Evolutionary conservation across 2,797 vertebrate species (phyloP), one percentile per base, ranked within the genome.

Genomic region (Leptoclinus maculatus): DNA sequence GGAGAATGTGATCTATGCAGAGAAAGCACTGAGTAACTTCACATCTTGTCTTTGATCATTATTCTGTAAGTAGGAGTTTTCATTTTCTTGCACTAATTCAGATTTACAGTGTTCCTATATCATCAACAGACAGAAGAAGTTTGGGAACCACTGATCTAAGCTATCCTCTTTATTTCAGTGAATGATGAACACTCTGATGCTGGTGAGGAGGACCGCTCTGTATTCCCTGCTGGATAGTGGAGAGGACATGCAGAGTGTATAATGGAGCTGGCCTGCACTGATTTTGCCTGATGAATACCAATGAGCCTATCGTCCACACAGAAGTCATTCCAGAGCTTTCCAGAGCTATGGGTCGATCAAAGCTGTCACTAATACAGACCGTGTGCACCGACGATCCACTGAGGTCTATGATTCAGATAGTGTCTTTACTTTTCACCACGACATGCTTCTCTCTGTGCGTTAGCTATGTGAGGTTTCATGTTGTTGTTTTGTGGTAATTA

Each of bases 231-330:
- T 56, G 67, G 66, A 59, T n/a, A 63, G 43, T 38, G 27, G 59
- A 65, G 51, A 34, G 21, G 51, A 17, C 27, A 29, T 57, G 54
- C 49, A 57, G 14, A 56, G 39, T 38, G 43, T 41, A 74, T 81
- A 78, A 84, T 64, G 66, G 74, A 67, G 39, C n/a, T 16, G 74
- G 32, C 21, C 38, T 16, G 21, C 39, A 58, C 59, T 14, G 19
- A 67, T 71, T 16, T 3, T 16, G 63, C 12, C 34, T 47, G 27
- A 34, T 69, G 77, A 82, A 82, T 78, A 75, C 36, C 36, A 78
- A 78, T 39, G 67, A 78, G 82, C 21, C 21, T n/a, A n/a, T 60
- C 21, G 2, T 34, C 57, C 10, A 32, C 3, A 19, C 54, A 66
- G 34, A 16, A 16, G n/a, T 45, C 13, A 4, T 8, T 51, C 21